A percentile compares a stretch with the other conserved stretches of the same genome.
These are phyloP conservation scores for Limnephilus rhombicus DNA, from an alignment of 2,888 invertebrate species.

Conservation along the genomic window DNA sequence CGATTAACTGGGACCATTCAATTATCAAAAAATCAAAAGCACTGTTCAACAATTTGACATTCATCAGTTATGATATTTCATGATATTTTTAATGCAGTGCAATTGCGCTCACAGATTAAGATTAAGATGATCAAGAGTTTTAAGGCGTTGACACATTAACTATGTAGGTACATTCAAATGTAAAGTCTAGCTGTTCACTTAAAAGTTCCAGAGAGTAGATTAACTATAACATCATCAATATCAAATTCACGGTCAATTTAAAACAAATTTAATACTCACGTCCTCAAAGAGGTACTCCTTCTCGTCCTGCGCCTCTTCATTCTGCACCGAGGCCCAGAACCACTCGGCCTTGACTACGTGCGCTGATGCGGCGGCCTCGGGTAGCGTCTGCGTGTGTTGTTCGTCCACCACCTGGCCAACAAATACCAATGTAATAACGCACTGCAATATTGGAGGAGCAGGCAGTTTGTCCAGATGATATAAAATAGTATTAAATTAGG, in stretches of 20 bases:
- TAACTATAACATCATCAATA: neutral
- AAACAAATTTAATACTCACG: slow-evolving; percentile 77
- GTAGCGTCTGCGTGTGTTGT: slow-evolving; percentile 83
- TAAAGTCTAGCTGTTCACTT: neutral
- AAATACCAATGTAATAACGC: neutral
- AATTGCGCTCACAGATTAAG: neutral
- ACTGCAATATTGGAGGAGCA: neutral
- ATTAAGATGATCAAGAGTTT: neutral
- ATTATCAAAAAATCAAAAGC: no score
- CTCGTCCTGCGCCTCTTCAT: slow-evolving; percentile 95
- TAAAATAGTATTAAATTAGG: neutral
- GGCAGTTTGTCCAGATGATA: neutral
- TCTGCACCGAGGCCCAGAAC: slow-evolving; percentile 99
- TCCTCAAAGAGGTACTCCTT: slow-evolving; percentile 92
- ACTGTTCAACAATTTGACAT: no score
- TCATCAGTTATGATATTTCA: neutral
- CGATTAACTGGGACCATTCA: no score
- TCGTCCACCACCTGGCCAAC: slow-evolving; percentile 88
- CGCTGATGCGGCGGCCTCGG: slow-evolving; percentile 83
- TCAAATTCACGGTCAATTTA: neutral
- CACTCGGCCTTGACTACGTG: slow-evolving; percentile 94
- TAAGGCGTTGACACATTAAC: neutral
- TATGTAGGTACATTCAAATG: no score
- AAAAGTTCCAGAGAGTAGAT: neutral
- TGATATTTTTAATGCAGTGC: neutral